Evolutionary conservation across 2,888 invertebrate genomes (phyloP).

Genomic region (Pachliopta kotzebuea): DNA sequence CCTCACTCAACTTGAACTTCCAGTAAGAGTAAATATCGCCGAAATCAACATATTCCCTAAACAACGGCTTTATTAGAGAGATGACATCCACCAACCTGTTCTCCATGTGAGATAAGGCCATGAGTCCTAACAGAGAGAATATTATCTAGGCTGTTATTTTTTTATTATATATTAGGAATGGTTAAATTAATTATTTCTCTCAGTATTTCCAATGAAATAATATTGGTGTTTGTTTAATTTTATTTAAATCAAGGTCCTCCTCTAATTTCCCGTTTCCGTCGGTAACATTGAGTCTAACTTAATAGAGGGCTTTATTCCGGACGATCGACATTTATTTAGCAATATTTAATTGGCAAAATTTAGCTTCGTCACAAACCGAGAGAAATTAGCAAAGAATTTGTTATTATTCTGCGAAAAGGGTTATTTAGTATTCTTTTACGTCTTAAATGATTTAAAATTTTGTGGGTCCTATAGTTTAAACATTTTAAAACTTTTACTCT

Average conservation of each 20-base stretch:
- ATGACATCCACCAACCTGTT: no score
- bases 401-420: not conserved
- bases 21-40: no score
- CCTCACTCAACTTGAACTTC: no score
- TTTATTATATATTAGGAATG: no score
- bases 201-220: not conserved
- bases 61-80: no score
- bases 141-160: no score
- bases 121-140: no score
- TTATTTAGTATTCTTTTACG: not conserved
- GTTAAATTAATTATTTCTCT: no score
- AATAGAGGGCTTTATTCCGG: conserved; percentile 18
- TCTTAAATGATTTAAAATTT: not conserved
- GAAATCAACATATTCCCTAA: no score
- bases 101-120: no score
- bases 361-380: conserved; percentile 16
- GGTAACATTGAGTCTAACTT: conserved; percentile 1
- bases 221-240: conserved; percentile 1
- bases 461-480: no score
- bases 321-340: conserved; percentile 24
- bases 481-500: no score
- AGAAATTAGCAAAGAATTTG: not conserved
- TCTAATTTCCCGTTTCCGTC: conserved; percentile 5
- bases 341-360: conserved; percentile 26
- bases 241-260: conserved; percentile 16